These are phyloP conservation scores for Colius striatus DNA, from an alignment of 2,113 vertebrate genomes.

Conservation along the genomic window DNA sequence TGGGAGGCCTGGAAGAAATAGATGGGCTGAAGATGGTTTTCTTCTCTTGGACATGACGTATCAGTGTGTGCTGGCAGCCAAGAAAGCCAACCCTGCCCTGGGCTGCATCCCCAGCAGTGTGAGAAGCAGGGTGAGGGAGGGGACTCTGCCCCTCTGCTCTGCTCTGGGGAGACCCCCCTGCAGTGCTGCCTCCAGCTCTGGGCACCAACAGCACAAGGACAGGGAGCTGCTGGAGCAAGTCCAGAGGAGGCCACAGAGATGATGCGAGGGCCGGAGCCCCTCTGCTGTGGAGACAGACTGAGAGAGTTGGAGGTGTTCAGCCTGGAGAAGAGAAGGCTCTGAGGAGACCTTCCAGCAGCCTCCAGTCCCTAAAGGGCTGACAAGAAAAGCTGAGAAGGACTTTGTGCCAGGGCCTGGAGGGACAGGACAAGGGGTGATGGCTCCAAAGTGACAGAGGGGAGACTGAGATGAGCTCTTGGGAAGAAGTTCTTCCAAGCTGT, in stretches of 20 bases:
- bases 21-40: neutral
- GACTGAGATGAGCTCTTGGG: neutral
- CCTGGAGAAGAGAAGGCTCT: neutral
- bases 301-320: neutral
- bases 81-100: accelerated
- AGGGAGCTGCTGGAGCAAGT: neutral
- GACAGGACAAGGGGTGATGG: neutral
- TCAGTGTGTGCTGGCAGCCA: accelerated
- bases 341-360: neutral
- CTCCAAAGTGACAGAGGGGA: neutral
- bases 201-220: no score
- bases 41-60: neutral
- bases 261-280: neutral
- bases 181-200: neutral
- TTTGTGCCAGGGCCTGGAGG: neutral
- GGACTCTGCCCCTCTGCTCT: neutral
- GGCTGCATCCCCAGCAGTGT: neutral
- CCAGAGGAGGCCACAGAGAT: neutral
- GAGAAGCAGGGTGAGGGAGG: neutral
- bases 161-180: neutral
- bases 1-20: neutral
- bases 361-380: neutral
- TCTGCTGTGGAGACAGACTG: neutral
- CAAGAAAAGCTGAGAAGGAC: no score
- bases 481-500: neutral